These are phyloP conservation scores for Mythimna impura DNA, from an alignment of 2,888 invertebrate genomes.

Conservation along the genomic window DNA sequence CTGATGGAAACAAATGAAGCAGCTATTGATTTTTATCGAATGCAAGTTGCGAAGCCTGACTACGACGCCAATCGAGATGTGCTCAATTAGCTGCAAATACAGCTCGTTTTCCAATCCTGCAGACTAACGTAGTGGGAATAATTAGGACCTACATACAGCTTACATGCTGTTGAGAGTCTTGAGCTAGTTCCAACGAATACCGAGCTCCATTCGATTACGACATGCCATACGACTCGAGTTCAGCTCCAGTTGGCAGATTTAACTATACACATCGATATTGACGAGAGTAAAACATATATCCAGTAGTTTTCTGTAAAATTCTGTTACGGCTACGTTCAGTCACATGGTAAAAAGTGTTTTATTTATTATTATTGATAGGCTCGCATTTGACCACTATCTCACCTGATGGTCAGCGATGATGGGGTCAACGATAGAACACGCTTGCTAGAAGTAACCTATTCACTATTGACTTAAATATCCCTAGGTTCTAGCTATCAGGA, in stretches of 20 bases:
- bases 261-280: constrained; percentile 36
- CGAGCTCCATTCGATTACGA: constrained; percentile 53
- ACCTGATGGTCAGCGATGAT: too few species aligned
- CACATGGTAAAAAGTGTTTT: neutral
- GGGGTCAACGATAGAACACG: too few species aligned
- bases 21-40: constrained; percentile 15
- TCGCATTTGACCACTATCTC: too few species aligned
- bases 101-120: constrained; percentile 50
- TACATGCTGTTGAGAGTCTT: constrained; percentile 57
- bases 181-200: constrained; percentile 57
- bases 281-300: constrained; percentile 5
- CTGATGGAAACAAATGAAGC: constrained; percentile 18
- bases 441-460: too few species aligned
- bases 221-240: constrained; percentile 40
- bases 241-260: constrained; percentile 37
- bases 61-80: constrained; percentile 35
- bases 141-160: constrained; percentile 61
- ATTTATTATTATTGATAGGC: too few species aligned
- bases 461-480: too few species aligned
- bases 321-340: neutral
- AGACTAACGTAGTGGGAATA: constrained; percentile 58
- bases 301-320: neutral
- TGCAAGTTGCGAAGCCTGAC: constrained; percentile 14
- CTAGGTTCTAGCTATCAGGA: too few species aligned
- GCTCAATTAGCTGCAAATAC: constrained; percentile 57